phyloP scores from a whole-genome alignment of 1,140 invertebrate species.

The Bilobella aurantiaca region DNA sequence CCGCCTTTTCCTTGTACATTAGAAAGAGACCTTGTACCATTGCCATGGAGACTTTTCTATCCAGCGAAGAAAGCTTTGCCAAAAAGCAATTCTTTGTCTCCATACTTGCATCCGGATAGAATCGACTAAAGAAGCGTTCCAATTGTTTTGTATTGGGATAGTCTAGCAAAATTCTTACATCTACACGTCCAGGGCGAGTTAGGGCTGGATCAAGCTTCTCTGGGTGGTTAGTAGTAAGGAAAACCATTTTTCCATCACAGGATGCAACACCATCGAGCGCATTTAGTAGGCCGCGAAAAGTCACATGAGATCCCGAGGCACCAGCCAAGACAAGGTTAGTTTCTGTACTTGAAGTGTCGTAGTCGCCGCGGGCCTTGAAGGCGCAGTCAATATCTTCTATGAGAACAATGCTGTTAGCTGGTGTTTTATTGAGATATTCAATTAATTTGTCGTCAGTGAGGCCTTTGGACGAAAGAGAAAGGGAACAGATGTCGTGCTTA shows the following conservation, averaged over 20 bases:
- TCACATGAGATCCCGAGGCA: constrained; percentile 13
- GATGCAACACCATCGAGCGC: constrained; percentile 24
- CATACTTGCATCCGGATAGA: constrained; percentile 56
- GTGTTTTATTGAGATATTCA: constrained; percentile 10
- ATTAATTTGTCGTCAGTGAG: constrained; percentile 12
- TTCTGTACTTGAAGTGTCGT: background rate
- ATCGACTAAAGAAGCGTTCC: constrained; percentile 77
- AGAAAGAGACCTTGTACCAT: constrained; percentile 24
- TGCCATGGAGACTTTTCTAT: constrained; percentile 16
- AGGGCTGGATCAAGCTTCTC: constrained; percentile 81
- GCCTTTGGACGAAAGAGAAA: constrained; percentile 7
- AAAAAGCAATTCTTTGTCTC: constrained; percentile 5
- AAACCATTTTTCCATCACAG: constrained; percentile 20
- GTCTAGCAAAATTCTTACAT: constrained; percentile 84
- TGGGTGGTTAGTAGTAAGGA: constrained; percentile 24
- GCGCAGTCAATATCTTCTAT: constrained; percentile 21
- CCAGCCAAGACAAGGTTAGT: constrained; percentile 20
- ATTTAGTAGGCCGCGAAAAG: constrained; percentile 24
- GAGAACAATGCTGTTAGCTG: constrained; percentile 8
- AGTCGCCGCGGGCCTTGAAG: constrained; percentile 15
- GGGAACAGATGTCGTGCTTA: constrained; percentile 5
- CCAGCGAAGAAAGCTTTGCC: background rate
- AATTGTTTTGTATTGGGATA: constrained; percentile 72
- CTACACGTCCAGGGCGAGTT: constrained; percentile 88
- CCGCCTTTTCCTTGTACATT: constrained; percentile 8